A percentile compares a stretch with the other conserved stretches of the same genome.
Conservation (phyloP, 2,888 invertebrate genomes). For the Temnothorax rugatulus region DNA sequence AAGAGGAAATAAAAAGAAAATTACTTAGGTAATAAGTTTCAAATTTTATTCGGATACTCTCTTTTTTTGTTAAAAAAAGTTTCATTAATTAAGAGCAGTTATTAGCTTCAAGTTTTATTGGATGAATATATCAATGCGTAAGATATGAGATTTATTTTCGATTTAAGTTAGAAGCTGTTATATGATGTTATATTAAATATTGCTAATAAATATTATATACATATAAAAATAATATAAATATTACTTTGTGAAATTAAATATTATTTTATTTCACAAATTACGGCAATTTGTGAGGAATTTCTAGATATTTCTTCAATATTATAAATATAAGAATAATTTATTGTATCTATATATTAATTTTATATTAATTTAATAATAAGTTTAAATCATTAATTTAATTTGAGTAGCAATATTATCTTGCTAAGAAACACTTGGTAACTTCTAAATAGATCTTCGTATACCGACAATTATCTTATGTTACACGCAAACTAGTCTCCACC, state of each 20-base stretch:
- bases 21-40: constrained; percentile 17
- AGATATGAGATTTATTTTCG: not conserved
- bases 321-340: not conserved
- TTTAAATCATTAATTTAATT: constrained; percentile 15
- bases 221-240: not conserved
- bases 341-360: not conserved
- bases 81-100: not conserved
- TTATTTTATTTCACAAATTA: not conserved
- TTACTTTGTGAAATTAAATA: not conserved
- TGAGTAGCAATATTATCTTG: not conserved
- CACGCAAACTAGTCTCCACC: constrained; percentile 47
- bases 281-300: not conserved
- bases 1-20: not conserved
- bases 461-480: constrained; percentile 52
- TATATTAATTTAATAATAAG: not conserved
- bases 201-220: not conserved
- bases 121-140: not conserved
- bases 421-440: not conserved
- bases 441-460: constrained; percentile 23
- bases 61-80: not conserved
- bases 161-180: not conserved
- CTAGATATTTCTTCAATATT: not conserved
- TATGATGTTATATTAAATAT: not conserved
- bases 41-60: not conserved
- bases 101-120: not conserved